Percentiles rank a stretch among this genome's conserved stretches.
These are phyloP conservation scores for Tipula helvola DNA, from an alignment of 2,888 invertebrate genomes.

Conservation along the genomic window DNA sequence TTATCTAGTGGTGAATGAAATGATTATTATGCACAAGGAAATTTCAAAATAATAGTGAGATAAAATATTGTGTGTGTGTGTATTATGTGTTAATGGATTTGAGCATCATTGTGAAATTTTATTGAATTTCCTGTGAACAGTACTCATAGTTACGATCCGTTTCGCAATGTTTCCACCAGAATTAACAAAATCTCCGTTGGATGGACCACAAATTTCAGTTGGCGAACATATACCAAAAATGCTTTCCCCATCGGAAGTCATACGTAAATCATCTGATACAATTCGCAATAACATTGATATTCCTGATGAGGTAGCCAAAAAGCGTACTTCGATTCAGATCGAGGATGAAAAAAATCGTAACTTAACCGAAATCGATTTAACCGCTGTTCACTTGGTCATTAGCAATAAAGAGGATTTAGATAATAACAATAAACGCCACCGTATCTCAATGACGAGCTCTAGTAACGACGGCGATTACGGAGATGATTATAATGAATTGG, in stretches of 20 bases:
- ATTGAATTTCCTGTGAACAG: background rate
- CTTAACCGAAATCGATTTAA: background rate
- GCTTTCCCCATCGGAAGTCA: background rate
- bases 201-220: background rate
- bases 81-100: background rate
- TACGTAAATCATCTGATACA: conserved; percentile 30
- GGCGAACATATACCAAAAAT: background rate
- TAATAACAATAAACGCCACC: background rate
- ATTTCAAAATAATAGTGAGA: background rate
- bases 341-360: conserved; percentile 15
- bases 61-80: background rate
- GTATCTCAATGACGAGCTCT: conserved; percentile 6
- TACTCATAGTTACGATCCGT: background rate
- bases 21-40: background rate
- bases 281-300: conserved; percentile 34
- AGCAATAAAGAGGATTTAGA: background rate
- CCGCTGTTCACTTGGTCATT: background rate
- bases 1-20: background rate
- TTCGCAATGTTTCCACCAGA: background rate
- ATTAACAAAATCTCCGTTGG: background rate
- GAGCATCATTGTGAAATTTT: background rate
- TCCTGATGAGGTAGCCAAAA: conserved; percentile 30
- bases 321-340: conserved; percentile 33
- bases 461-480: conserved; percentile 18
- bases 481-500: conserved; percentile 27